Percentiles rank a stretch among this genome's conserved stretches.
Conservation (phyloP, 35 echinoderm and acorn worm species). For the Acanthaster planci region DNA sequence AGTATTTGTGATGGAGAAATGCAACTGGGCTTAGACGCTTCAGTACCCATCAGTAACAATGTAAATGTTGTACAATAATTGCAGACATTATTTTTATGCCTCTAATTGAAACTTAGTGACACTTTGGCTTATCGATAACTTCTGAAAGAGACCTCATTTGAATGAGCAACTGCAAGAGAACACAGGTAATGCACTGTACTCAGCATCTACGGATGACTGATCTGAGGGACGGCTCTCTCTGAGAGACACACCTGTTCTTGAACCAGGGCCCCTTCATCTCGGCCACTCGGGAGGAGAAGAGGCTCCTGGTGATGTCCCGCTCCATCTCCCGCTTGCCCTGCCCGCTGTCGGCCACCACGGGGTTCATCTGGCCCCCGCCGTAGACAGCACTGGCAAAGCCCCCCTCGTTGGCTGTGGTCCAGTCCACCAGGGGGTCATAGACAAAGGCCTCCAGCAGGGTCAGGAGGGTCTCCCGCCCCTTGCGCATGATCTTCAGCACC, state of each 20-base stretch:
- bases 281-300: conserved; percentile 92
- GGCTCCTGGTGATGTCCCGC: conserved; percentile 80
- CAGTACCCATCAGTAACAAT: too few species aligned
- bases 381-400: conserved; percentile 97
- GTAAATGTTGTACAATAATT: too few species aligned
- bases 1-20: too few species aligned
- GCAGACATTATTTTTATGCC: too few species aligned
- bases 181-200: too few species aligned
- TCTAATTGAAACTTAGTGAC: too few species aligned
- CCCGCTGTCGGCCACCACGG: conserved; percentile 77
- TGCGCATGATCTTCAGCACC: conserved; percentile 93
- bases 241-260: conserved; percentile 70
- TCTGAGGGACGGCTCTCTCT: too few species aligned
- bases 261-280: conserved; percentile 96
- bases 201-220: too few species aligned
- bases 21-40: too few species aligned
- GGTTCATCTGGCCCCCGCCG: conserved; percentile 94
- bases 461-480: conserved; percentile 92
- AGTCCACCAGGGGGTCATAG: conserved; percentile 97
- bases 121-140: too few species aligned
- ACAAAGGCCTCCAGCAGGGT: conserved; percentile 96
- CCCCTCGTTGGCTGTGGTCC: conserved; percentile 95
- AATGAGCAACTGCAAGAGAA: too few species aligned
- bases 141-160: too few species aligned
- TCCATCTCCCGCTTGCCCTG: conserved; percentile 92